Base-by-base conservation (phyloP, 2,888 invertebrate genomes). In the Thyatira batis region DNA sequence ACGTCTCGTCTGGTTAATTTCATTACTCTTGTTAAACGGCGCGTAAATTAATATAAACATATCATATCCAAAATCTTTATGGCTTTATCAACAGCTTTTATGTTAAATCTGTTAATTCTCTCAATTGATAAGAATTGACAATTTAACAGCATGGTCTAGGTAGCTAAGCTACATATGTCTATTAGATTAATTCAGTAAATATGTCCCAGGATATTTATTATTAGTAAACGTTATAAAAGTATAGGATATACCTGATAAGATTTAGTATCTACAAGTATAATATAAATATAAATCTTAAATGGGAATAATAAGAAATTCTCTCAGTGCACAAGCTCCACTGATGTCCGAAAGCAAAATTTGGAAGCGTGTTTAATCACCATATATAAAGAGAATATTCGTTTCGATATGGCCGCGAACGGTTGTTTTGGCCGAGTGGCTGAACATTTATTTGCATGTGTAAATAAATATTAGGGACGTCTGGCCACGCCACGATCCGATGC, bases 401-500 rank as follows among this genome's bases (percentile, higher is more conserved):
- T 23, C 1, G 11, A 45, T 5, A 45, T 27, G 13, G 48, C 25
- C 50, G 51, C 51, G 39, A 50, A 48, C 51, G 57, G 65, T 63
- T 63, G 65, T 64, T 69, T 64, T 64, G 61, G 58, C 57, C 59
- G 61, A 58, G 55, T 72, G 66, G 58, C 62, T 65, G 68, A 68
- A 68, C 54, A 57, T 52, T 51, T 69, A 83, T 85, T 84, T 82
- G 80, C 82, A 85, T 85, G 81, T 80, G 85, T 87, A 85, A 89
- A 88, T 87, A 87, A 86, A 86, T 85, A 83, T 82, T 69, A 73
- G 61, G 60, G 69, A 65, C 70, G 78, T 71, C 73, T 76, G 72
- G 73, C 67, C 67, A 67, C 67, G 65, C 69, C 65, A 66, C 65
- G 60, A 59, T 45, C 44, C 63, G 62, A 58, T 61, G 64, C 58